phyloP scores from a whole-genome alignment of 2,113 vertebrate species.

The Phyllostomus hastatus region DNA sequence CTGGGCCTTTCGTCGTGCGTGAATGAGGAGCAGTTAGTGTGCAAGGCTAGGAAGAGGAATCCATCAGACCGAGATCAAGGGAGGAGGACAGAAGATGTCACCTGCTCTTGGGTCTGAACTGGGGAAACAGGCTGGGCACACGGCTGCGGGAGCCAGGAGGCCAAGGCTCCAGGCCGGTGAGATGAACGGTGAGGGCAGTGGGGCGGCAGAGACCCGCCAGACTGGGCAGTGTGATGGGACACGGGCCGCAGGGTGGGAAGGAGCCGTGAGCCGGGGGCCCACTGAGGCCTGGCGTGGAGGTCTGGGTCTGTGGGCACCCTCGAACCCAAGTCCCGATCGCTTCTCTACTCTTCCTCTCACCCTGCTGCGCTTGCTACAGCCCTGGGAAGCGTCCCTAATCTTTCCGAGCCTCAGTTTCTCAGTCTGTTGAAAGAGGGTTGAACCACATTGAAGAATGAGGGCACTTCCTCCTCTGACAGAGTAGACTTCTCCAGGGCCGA shows the following conservation, averaged over 20 bases:
- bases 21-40: background rate
- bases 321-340: rapidly evolving
- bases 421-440: background rate
- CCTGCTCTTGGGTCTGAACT: background rate
- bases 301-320: background rate
- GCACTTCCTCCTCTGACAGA: background rate
- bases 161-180: background rate
- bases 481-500: background rate
- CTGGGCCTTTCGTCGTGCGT: background rate
- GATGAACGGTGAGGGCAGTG: background rate
- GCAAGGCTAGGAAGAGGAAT: background rate
- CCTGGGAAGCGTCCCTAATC: background rate
- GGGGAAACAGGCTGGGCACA: background rate
- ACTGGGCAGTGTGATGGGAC: background rate
- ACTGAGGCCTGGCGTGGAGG: background rate
- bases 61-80: background rate
- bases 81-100: background rate
- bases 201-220: background rate
- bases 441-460: background rate
- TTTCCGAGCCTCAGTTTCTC: background rate
- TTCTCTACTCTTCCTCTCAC: background rate
- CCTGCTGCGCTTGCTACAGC: too few relatives aligned
- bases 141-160: background rate
- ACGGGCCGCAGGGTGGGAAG: background rate
- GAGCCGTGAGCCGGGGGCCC: background rate